Evolutionary conservation across 2,888 invertebrate genomes (phyloP).

Genomic region (Pyrrhosoma nymphula): DNA sequence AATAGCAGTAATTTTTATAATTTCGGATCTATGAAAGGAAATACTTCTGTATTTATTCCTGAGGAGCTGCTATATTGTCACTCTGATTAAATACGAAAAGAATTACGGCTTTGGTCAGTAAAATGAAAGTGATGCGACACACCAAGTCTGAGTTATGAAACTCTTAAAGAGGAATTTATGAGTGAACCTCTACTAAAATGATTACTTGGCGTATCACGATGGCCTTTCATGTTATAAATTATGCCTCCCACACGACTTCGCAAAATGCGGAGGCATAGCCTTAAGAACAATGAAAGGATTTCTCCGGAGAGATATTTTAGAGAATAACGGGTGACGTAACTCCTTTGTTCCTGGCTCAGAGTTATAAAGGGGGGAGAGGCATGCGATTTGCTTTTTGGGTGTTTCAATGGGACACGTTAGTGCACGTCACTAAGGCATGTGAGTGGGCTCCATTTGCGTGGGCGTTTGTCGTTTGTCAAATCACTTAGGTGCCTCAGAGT

Average conservation of each 20-base stretch:
- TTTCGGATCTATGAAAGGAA: too few relatives aligned
- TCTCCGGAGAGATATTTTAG: slow-evolving; percentile 17
- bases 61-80: too few relatives aligned
- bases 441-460: background rate
- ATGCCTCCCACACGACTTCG: slow-evolving; percentile 9
- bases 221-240: slow-evolving; percentile 6
- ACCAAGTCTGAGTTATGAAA: background rate
- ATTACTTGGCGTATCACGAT: background rate
- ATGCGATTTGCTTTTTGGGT: background rate
- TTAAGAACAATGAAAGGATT: slow-evolving; percentile 9
- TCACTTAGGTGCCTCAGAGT: background rate
- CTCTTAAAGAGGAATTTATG: background rate
- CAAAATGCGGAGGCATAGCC: slow-evolving; percentile 4
- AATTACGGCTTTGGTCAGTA: too few relatives aligned
- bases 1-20: too few relatives aligned
- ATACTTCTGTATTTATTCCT: too few relatives aligned
- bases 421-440: background rate
- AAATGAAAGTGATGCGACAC: background rate
- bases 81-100: too few relatives aligned
- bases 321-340: slow-evolving; percentile 16
- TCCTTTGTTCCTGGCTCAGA: background rate
- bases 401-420: background rate
- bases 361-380: background rate
- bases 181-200: background rate
- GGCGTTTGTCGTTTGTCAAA: background rate